Evolutionary conservation across 2,113 vertebrate species (phyloP), one percentile per base, ranked within the genome.

Genomic region (Geococcyx californianus): DNA sequence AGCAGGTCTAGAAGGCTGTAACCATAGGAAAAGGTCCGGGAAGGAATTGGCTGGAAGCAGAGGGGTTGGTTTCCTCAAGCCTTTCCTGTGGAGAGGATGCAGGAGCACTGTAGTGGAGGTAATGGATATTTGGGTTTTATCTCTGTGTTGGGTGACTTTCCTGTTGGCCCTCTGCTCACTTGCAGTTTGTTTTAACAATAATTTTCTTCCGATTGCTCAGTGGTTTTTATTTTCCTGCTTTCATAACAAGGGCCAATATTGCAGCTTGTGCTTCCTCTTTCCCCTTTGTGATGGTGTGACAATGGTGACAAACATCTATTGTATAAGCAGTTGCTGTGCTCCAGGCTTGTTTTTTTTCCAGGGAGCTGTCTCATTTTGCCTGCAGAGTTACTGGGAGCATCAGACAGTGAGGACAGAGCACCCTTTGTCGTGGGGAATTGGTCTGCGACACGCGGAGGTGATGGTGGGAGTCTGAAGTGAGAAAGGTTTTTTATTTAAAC

Each of bases 241-340:
- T 93, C 86, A 62, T 77, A 94, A 68, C 68, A 72, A 52, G 63
- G 89, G 45, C 90, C 54, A 64, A 29, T 82, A 76, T 82, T 87
- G 64, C 96, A 91, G 92, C 91, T 60, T 63, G 44, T 63, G 84
- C 67, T 95, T 95, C 94, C 96, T 94, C 66, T 87, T 89, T 84
- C 59, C 82, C 84, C 84, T 95, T 91, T 95, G 93, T 94, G 94
- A 33, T 85, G 80, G 49, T 59, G 70, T 91, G 84, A 96, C 87
- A 94, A 54, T 94, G 87, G 92, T 91, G 75, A 95, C 89, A 97
- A 94, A 89, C 94, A 87, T 42, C 75, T 34, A 89, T 91, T 96
- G 95, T 95, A 10, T 74, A 13, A 77, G 74, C 77, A 13, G 76
- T 29, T 21, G 70, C 62, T 54, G 70, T 69, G 76, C 84, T 77